Evolutionary conservation across 92 coral and sea anemone genomes (phyloP).

Genomic region (Heteractis magnifica): DNA sequence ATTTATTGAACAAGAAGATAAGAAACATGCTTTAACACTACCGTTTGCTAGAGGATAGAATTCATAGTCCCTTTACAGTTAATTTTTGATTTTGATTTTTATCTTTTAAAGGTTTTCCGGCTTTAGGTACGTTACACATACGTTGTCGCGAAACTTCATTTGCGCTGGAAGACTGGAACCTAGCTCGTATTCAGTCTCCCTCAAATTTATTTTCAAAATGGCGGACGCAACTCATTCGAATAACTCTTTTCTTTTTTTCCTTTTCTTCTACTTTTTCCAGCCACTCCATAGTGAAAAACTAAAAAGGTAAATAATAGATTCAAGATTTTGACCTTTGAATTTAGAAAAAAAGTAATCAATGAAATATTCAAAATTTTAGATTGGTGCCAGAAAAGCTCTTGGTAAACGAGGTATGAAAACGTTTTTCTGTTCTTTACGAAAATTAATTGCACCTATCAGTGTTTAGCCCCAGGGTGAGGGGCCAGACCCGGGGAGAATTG

Average conservation of each 20-base stretch:
- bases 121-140: background rate
- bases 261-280: slow-evolving; percentile 10
- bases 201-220: slow-evolving; percentile 12
- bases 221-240: slow-evolving; percentile 4
- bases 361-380: background rate
- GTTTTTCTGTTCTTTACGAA: too few species aligned
- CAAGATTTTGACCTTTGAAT: background rate
- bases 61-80: too few species aligned
- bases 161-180: background rate
- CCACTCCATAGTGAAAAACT: slow-evolving; percentile 16
- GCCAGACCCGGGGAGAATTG: too few species aligned
- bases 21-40: too few species aligned
- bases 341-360: background rate
- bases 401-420: background rate
- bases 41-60: too few species aligned
- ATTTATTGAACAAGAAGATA: too few species aligned
- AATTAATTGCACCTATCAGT: too few species aligned
- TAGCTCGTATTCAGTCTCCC: slow-evolving; percentile 15
- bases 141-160: background rate
- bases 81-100: too few species aligned
- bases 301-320: slow-evolving; percentile 4
- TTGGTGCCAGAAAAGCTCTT: slow-evolving; percentile 4
- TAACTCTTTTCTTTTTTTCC: slow-evolving; percentile 2
- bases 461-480: too few species aligned
- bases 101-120: too few species aligned